These are phyloP conservation scores for Xenopus tropicalis DNA, from an alignment of 2,113 vertebrate species.

Conservation along the genomic window UCB_Xtro_10.0 CM004444.2:120586001-120586500, in stretches of 20 bases:
- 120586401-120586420: conserved; percentile 94
- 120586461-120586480: conserved; percentile 99
- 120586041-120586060: too few species aligned
- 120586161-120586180: conserved; percentile 91
- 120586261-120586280: conserved; percentile 92
- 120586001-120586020: too few species aligned
- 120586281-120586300: conserved; percentile 58
- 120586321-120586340: conserved; percentile 89
- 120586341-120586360: conserved; percentile 91
- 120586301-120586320: conserved; percentile 51
- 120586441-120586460: conserved; percentile 99
- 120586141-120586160: conserved; percentile 89
- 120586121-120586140: conserved; percentile 34
- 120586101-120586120: too few species aligned
- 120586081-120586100: too few species aligned
- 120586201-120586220: conserved; percentile 89
- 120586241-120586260: conserved; percentile 89
- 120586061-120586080: too few species aligned
- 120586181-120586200: conserved; percentile 90
- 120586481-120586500: conserved; percentile 99
- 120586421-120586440: conserved; percentile 80
- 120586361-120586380: conserved; percentile 83
- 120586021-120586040: too few species aligned
- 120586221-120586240: conserved; percentile 92
- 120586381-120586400: conserved; percentile 88